Evolutionary conservation across 2,888 invertebrate genomes (phyloP).

Genomic region (Noctua janthe): DNA sequence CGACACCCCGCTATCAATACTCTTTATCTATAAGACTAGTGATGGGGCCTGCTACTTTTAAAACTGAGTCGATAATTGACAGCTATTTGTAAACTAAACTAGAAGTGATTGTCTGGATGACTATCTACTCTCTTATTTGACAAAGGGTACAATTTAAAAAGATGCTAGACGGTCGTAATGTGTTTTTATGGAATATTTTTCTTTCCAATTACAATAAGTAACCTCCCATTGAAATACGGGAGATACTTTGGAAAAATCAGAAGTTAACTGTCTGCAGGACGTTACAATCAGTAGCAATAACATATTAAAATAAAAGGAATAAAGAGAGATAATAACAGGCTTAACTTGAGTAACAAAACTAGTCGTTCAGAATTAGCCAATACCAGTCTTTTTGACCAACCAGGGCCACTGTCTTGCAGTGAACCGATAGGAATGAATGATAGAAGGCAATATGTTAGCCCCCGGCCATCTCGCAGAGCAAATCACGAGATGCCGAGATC

Average conservation of each 20-base stretch:
- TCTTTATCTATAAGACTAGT: constrained; percentile 57
- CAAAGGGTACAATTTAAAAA: neutral
- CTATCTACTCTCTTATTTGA: neutral
- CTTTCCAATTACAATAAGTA: neutral
- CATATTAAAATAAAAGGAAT: neutral
- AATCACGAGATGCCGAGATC: constrained; percentile 69
- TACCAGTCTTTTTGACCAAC: constrained; percentile 1
- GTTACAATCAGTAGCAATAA: too few relatives aligned
- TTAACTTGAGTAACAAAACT: neutral
- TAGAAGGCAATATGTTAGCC: constrained; percentile 52
- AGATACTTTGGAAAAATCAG: neutral
- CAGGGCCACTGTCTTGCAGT: constrained; percentile 21
- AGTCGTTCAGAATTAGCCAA: neutral
- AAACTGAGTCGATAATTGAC: neutral
- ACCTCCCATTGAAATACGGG: neutral
- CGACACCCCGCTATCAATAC: constrained; percentile 36
- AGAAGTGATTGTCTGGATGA: neutral
- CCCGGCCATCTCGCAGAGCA: constrained; percentile 59
- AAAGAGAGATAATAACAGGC: neutral
- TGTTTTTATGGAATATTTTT: neutral
- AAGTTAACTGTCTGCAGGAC: too few relatives aligned
- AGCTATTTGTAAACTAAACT: neutral
- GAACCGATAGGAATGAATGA: constrained; percentile 48
- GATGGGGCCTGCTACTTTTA: constrained; percentile 18
- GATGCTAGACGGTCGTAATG: neutral